A percentile compares a stretch with the other conserved stretches of the same genome.
These are phyloP conservation scores for Tinamus major DNA, from an alignment of 2,797 vertebrate species.

Conservation along the genomic window DNA sequence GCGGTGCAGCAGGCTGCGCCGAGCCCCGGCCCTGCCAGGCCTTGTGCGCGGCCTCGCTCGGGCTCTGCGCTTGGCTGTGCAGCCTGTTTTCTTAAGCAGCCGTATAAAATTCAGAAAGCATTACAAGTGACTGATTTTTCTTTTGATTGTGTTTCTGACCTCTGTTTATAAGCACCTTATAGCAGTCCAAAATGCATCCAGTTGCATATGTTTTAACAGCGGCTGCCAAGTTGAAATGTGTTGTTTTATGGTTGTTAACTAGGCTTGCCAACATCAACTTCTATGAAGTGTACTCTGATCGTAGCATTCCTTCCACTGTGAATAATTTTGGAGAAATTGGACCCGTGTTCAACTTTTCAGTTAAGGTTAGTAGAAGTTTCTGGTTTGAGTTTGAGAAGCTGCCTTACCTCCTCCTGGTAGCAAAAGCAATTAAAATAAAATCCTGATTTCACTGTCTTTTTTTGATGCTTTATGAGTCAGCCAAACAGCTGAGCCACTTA, in stretches of 20 bases:
- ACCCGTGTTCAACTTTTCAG: conserved; percentile 87
- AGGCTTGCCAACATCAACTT: conserved; percentile 89
- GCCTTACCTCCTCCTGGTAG: neutral
- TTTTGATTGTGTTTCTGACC: conserved; percentile 19
- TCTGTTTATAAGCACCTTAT: neutral
- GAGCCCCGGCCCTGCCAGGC: neutral
- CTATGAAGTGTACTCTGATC: conserved; percentile 83
- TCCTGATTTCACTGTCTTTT: neutral
- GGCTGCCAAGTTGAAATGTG: conserved; percentile 56
- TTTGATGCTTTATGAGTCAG: neutral
- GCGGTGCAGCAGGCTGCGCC: neutral
- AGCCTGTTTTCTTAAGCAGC: neutral
- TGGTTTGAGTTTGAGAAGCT: neutral
- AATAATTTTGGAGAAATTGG: conserved; percentile 88
- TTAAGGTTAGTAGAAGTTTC: conserved; percentile 83
- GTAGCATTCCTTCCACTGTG: conserved; percentile 76
- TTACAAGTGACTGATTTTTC: neutral
- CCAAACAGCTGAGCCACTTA: neutral
- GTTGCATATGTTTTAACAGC: conserved; percentile 42
- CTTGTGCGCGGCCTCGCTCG: neutral
- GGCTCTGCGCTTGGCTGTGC: neutral
- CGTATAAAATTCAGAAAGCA: neutral
- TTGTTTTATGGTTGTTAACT: conserved; percentile 64
- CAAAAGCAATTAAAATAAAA: neutral
- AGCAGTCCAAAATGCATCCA: neutral